A percentile compares a stretch with the other conserved stretches of the same genome.
These are phyloP conservation scores for Perdita meconis DNA, from an alignment of 2,888 invertebrate species.

Conservation along the genomic window DNA sequence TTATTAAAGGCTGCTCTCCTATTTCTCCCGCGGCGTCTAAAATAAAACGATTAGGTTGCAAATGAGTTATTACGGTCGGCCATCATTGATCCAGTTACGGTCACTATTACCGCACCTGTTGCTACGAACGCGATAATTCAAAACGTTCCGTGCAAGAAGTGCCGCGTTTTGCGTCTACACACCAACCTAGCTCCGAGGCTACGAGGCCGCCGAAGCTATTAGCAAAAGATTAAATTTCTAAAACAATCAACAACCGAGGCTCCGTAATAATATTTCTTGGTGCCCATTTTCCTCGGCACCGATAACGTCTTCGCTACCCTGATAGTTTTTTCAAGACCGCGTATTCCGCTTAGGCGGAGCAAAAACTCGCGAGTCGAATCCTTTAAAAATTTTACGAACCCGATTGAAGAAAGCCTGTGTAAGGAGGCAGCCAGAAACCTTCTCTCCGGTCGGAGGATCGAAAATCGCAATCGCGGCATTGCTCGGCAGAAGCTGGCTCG, in stretches of 20 bases:
- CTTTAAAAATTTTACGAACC: constrained; percentile 24
- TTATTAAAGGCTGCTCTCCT: not conserved
- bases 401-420: not conserved
- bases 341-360: not conserved
- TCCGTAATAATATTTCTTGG: too few species aligned
- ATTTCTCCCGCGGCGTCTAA: not conserved
- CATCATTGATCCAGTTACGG: constrained; percentile 9
- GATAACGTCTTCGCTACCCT: not conserved
- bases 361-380: constrained; percentile 9
- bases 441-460: constrained; percentile 12
- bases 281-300: not conserved
- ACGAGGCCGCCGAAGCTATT: not conserved
- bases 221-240: not conserved
- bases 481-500: constrained; percentile 67
- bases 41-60: constrained; percentile 8
- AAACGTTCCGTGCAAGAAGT: constrained; percentile 2
- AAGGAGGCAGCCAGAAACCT: not conserved
- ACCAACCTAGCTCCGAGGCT: not conserved
- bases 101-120: constrained; percentile 28
- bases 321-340: not conserved
- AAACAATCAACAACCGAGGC: not conserved
- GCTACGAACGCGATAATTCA: constrained; percentile 11
- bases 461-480: constrained; percentile 37
- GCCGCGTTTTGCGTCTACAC: not conserved
- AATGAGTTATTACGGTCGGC: constrained; percentile 9